Evolutionary conservation across 2,797 vertebrate species (phyloP).

Genomic region (Anguilla anguilla): DNA sequence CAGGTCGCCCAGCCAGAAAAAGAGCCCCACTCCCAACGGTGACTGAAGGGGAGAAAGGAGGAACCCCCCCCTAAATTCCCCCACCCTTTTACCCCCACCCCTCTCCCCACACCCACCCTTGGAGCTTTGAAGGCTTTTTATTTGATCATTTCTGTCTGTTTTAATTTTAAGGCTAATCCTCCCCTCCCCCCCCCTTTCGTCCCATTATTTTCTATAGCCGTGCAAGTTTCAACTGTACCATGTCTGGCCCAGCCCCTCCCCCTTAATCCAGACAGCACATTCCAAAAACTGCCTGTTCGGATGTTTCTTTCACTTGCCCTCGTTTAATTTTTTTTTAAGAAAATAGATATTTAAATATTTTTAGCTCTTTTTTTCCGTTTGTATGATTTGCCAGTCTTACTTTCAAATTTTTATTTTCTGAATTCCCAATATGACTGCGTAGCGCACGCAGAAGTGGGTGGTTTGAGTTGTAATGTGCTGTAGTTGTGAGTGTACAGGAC

Average conservation of each 20-base stretch:
- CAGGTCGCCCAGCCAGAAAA: constrained; percentile 70
- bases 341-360: background rate
- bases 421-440: background rate
- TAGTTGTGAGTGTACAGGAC: background rate
- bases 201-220: constrained; percentile 13
- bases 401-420: background rate
- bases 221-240: background rate
- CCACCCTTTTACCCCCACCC: constrained; percentile 8
- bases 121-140: constrained; percentile 39
- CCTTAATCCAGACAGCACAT: constrained; percentile 19
- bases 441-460: background rate
- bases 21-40: constrained; percentile 65
- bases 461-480: constrained; percentile 13
- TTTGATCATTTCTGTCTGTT: constrained; percentile 52
- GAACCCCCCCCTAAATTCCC: background rate
- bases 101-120: background rate
- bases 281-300: constrained; percentile 23
- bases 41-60: constrained; percentile 64
- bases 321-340: constrained; percentile 17
- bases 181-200: constrained; percentile 23
- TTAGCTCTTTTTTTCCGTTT: background rate
- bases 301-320: constrained; percentile 11
- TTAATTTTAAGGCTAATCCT: constrained; percentile 71
- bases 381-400: background rate
- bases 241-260: background rate